Conservation (phyloP, 2,888 invertebrate species). For the Himalopsyche tibetana region DNA sequence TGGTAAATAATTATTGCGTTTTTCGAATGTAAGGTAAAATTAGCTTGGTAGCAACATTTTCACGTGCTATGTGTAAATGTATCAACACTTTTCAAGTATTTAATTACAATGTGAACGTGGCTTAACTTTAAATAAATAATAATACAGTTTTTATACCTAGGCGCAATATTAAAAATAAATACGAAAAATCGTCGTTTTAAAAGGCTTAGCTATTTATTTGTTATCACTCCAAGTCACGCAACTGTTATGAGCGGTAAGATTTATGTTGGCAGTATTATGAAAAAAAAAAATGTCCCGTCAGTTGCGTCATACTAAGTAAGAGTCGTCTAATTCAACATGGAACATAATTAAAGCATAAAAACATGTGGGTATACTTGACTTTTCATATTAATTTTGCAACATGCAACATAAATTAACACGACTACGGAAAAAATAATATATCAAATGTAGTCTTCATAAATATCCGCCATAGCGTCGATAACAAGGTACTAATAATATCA, state of each 20-base stretch:
- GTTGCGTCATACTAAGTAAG: constrained; percentile 34
- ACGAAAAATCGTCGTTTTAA: constrained; percentile 11
- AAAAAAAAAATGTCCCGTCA: constrained; percentile 45
- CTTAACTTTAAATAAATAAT: not conserved
- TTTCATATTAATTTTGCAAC: constrained; percentile 34
- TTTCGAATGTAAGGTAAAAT: too few relatives aligned
- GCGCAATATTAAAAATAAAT: constrained; percentile 16
- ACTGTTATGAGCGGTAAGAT: constrained; percentile 56
- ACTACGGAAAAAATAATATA: not conserved
- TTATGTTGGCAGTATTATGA: constrained; percentile 52
- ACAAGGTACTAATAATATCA: not conserved
- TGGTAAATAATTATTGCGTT: too few relatives aligned
- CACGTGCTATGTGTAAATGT: too few relatives aligned
- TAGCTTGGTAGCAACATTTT: too few relatives aligned
- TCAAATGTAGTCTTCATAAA: constrained; percentile 3
- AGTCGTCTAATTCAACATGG: constrained; percentile 52
- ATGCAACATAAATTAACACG: constrained; percentile 21
- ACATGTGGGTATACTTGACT: constrained; percentile 16
- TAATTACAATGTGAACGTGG: not conserved
- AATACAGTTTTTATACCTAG: not conserved
- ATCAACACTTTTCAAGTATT: too few relatives aligned
- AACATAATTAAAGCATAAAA: constrained; percentile 26
- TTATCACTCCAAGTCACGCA: constrained; percentile 60
- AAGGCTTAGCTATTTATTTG: constrained; percentile 41
- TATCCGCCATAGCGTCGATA: not conserved